Percentiles rank a stretch among this genome's conserved stretches.
Conservation (phyloP, 2,888 invertebrate species). For the Bugula neritina region DNA sequence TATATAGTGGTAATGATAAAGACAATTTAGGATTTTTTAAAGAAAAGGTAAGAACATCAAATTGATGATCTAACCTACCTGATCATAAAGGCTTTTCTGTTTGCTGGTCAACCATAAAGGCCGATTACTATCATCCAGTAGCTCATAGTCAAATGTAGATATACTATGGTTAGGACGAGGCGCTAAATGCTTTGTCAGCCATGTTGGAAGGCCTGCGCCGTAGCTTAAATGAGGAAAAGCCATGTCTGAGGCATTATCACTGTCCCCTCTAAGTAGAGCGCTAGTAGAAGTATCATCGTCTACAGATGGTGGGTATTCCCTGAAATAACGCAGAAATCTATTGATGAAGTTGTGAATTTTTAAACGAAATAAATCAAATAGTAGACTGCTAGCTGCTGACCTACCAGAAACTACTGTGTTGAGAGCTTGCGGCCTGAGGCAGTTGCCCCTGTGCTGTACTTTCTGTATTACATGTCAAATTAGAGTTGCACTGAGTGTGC, state of each 20-base stretch:
- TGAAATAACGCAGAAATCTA: no score
- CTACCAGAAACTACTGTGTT: no score
- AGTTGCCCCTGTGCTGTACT: no score
- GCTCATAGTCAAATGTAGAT: not conserved
- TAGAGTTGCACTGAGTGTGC: no score
- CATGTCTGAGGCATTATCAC: not conserved
- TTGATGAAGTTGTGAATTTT: no score
- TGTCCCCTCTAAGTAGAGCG: not conserved
- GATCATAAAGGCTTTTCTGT: not conserved
- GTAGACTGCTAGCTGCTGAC: no score
- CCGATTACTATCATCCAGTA: not conserved
- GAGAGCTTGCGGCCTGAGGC: no score
- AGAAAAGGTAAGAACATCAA: no score
- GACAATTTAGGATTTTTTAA: not conserved
- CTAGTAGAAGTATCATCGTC: not conserved
- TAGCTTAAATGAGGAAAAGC: conserved; percentile 5
- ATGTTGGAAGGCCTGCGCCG: not conserved
- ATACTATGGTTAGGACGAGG: not conserved
- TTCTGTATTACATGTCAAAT: no score
- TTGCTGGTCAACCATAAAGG: conserved; percentile 4
- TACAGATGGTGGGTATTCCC: conserved; percentile 10
- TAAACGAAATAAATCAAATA: no score
- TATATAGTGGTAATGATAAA: not conserved
- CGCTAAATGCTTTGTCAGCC: not conserved
- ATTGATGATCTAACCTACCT: no score